Percentiles rank a stretch among this genome's conserved stretches.
These are phyloP conservation scores for Bugulina stolonifera DNA, from an alignment of 2,888 invertebrate species.

Conservation along the genomic window DNA sequence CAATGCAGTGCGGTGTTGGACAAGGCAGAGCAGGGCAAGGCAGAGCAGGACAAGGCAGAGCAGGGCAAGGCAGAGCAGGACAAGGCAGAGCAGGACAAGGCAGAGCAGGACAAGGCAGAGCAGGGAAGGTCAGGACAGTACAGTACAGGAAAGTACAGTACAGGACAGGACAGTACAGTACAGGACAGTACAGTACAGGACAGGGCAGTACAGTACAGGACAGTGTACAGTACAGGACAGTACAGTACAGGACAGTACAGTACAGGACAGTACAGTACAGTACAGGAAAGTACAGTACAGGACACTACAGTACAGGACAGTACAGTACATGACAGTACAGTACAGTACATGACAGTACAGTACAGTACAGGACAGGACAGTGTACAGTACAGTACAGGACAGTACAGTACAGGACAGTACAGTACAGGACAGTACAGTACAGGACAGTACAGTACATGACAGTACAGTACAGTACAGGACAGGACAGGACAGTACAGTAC, in stretches of 20 bases:
- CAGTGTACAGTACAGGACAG: slow-evolving; percentile 29
- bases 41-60: too few relatives aligned
- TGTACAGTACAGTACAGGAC: slow-evolving; percentile 29
- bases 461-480: slow-evolving; percentile 29
- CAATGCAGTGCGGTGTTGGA: too few relatives aligned
- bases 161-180: slow-evolving; percentile 30
- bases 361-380: slow-evolving; percentile 29
- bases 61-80: too few relatives aligned
- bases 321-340: slow-evolving; percentile 30
- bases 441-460: slow-evolving; percentile 29
- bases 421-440: slow-evolving; percentile 30
- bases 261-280: slow-evolving; percentile 30
- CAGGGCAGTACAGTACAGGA: slow-evolving; percentile 29
- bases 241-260: slow-evolving; percentile 29
- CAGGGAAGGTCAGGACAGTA: slow-evolving; percentile 29
- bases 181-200: slow-evolving; percentile 29
- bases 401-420: slow-evolving; percentile 29
- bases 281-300: slow-evolving; percentile 30
- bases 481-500: slow-evolving; percentile 28
- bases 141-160: slow-evolving; percentile 30
- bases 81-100: too few relatives aligned
- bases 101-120: slow-evolving; percentile 30
- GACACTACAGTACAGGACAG: slow-evolving; percentile 30
- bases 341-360: slow-evolving; percentile 29
- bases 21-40: too few relatives aligned